Evolutionary conservation across 2,113 vertebrate genomes (phyloP), one percentile per base, ranked within the genome.

Genomic region (Microcebus griseorufus): DNA sequence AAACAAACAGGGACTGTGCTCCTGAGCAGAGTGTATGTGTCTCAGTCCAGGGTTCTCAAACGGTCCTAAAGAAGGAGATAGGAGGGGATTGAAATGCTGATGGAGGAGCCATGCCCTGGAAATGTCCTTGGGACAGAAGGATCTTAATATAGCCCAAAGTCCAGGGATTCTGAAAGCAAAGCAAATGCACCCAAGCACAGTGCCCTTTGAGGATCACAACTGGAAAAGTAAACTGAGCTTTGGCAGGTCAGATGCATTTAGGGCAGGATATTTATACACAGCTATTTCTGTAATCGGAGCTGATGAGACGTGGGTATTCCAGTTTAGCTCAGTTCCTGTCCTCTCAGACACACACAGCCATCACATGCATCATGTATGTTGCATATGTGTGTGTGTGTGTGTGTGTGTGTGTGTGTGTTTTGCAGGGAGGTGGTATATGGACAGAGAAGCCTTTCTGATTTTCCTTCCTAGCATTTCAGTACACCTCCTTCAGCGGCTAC

Each of bases 261-360:
- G 79, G 48, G 72, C 67, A 78, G 83, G 55, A 81, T 94, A 94
- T 91, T 97, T 97, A 86, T 67, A 78, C 39, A 84, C 0, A 32
- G 37, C 39, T 93, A 93, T 94, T 96, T 85, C 93, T 91, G 87
- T 85, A 91, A 94, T 14, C n/a, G n/a, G 72, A 79, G 58, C 48
- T 83, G 55, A 92, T 69, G 76, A 90, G 55, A 93, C 12, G 6
- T 37, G 51, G 67, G 23, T 53, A 60, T 85, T 91, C 34, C 17
- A 51, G 39, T 42, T 94, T 55, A 91, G 51, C 25, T 93, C 29
- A 34, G 53, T 67, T 93, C 58, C 67, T 34, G 29, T 84, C 27
- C 67, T 16, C 34, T 96, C 34, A 48, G 72, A 64, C 48, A 95
- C 72, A 90, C 25, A 39, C 2, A 18, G 1, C 32, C 53, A 62